Base-by-base conservation (phyloP, 2,113 vertebrate genomes). In the Ptychochromis oligacanthus region DNA sequence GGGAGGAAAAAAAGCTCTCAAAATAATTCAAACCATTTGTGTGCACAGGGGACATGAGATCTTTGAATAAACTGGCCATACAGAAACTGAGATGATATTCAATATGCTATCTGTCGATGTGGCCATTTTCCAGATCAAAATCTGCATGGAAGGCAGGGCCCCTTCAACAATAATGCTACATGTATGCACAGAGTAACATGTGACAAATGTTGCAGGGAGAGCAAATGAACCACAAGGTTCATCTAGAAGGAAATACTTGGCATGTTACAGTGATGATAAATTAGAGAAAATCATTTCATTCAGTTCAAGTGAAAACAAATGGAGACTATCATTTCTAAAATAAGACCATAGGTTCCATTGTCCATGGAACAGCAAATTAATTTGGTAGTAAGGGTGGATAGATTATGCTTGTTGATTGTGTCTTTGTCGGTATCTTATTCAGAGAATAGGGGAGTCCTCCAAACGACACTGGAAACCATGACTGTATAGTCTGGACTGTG, bases 11-110 rank as follows among this genome's bases (percentile, higher is more conserved):
- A 90, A 83, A 75, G 34, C 87, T 75, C 83, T 87, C 77, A 56
- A 83, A 89, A 91, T 94, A 94, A 95, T 95, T 92, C 89, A 87
- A 94, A 95, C 93, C 92, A 93, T 92, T 94, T 91, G 91, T 89
- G 87, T 74, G 83, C 88, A 86, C 54, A 80, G 40, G 85, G 79
- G 87, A 89, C 89, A 89, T 38, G 77, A 90, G 85, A 83, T 91
- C 82, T 88, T 84, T 86, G 86, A 83, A 91, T 91, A 90, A 93
- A 93, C 82, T 86, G 87, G 58, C 87, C 87, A 64, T 90, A 84
- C 55, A 80, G 77, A 91, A 84, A 92, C 88, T 77, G 54, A 90
- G 79, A 86, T 67, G 59, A 82, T 80, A 91, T 88, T 92, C 84
- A 84, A 80, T 18, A 74, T 82, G 82, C 82, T 91, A 87, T 92